Evolutionary conservation across 2,113 vertebrate species (phyloP).

Genomic region (Marcusenius ussheri): DNA sequence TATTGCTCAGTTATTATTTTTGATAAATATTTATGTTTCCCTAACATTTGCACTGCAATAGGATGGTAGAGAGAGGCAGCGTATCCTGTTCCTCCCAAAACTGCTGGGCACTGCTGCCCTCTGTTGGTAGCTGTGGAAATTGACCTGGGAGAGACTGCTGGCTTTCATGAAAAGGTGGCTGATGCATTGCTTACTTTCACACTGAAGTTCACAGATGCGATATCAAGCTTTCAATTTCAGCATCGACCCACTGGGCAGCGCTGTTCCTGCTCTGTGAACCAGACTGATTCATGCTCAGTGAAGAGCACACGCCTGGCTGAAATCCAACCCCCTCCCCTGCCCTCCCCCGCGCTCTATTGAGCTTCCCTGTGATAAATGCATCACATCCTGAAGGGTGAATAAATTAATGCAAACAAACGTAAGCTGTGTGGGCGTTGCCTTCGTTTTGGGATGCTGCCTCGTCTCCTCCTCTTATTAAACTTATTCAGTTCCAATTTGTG

Average conservation of each 20-base stretch:
- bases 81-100: neutral
- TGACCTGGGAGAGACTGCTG: neutral
- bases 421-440: neutral
- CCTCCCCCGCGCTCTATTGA: neutral
- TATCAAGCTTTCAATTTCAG: neutral
- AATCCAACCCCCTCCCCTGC: neutral
- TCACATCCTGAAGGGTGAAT: constrained; percentile 2
- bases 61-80: neutral
- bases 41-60: neutral
- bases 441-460: constrained; percentile 2
- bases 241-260: neutral
- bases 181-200: neutral
- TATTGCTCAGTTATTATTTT: neutral
- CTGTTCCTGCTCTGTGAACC: neutral
- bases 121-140: constrained; percentile 23
- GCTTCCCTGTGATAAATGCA: constrained; percentile 6
- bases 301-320: neutral
- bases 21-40: neutral
- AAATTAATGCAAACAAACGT: neutral
- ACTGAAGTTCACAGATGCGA: neutral
- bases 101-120: constrained; percentile 28
- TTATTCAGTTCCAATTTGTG: constrained; percentile 19
- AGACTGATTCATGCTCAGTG: neutral
- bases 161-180: neutral
- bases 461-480: neutral